These are phyloP conservation scores for Sebastes oblongus DNA, from an alignment of 2,797 vertebrate species.

Conservation along the genomic window DNA sequence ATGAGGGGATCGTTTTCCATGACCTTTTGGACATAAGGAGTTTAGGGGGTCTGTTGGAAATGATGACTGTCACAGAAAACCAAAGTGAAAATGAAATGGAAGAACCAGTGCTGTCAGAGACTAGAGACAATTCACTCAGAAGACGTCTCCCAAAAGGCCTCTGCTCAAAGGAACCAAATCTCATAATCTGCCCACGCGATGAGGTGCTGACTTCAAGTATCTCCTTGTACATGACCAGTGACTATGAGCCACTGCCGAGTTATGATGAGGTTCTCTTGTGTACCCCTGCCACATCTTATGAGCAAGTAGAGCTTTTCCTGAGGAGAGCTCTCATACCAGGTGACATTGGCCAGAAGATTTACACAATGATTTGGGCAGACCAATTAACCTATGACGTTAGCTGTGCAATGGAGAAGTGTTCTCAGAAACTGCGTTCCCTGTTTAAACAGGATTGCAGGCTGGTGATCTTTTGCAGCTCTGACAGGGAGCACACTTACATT, in stretches of 20 bases:
- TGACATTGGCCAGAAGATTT: constrained; percentile 74
- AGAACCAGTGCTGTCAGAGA: constrained; percentile 6
- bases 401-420: constrained; percentile 82
- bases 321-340: constrained; percentile 84
- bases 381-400: constrained; percentile 88
- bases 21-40: constrained; percentile 80
- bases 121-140: constrained; percentile 8
- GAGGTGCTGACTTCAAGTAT: constrained; percentile 85
- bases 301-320: constrained; percentile 89
- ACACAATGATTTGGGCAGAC: constrained; percentile 87
- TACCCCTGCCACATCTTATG: constrained; percentile 78
- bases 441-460: constrained; percentile 69
- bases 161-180: constrained; percentile 82
- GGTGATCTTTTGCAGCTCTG: constrained; percentile 85
- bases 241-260: constrained; percentile 81
- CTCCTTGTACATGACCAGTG: constrained; percentile 86
- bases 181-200: constrained; percentile 81
- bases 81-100: constrained; percentile 44
- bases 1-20: constrained; percentile 75
- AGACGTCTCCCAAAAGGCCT: constrained; percentile 83
- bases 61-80: constrained; percentile 65
- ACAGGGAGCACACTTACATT: constrained; percentile 87
- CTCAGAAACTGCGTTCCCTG: constrained; percentile 75
- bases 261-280: constrained; percentile 91
- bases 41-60: constrained; percentile 80